Evolutionary conservation across 1,140 invertebrate genomes (phyloP), one percentile per base, ranked within the genome.

Genomic region (Lepidurus packardi): DNA sequence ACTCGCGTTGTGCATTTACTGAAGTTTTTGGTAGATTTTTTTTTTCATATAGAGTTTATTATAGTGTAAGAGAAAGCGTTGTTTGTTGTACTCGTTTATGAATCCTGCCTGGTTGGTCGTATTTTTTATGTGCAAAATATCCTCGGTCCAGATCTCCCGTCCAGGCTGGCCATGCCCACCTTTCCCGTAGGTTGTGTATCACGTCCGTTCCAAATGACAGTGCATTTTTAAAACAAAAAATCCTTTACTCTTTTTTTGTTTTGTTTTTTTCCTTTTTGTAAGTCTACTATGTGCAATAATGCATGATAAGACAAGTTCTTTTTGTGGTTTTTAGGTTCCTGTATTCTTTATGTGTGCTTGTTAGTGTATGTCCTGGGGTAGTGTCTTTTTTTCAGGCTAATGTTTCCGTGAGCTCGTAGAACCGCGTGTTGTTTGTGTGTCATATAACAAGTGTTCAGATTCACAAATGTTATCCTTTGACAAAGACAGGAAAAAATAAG

Each of bases 121-220:
- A 21, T 65, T 65, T 65, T 47, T 65, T 65, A 65, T 65, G 53
- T 65, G 16, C 53, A 65, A 65, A 65, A 65, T 65, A 65, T 65
- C 53, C 53, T 65, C 53, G 53, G 53, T 65, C 53, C 53, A 65
- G 53, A 65, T 65, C 53, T 65, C 53, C 53, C 53, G 53, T 65
- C 53, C 53, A 65, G 53, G 53, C 53, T 65, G 53, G 53, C 53
- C 53, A 65, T 5, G 21, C 53, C 53, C 53, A 65, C 53, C 53
- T 65, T 65, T 65, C 53, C 53, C 53, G 53, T 65, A 65, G 53
- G 53, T 65, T 65, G 53, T 65, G 53, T 65, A 65, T 65, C 53
- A 65, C 53, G 53, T 65, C 53, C 53, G 53, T 65, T 65, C 53
- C 53, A 65, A 65, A 65, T 65, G 53, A 65, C 53, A 65, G 53